phyloP scores from a whole-genome alignment of 2,888 invertebrate species.

The Lithophane ornitopus region DNA sequence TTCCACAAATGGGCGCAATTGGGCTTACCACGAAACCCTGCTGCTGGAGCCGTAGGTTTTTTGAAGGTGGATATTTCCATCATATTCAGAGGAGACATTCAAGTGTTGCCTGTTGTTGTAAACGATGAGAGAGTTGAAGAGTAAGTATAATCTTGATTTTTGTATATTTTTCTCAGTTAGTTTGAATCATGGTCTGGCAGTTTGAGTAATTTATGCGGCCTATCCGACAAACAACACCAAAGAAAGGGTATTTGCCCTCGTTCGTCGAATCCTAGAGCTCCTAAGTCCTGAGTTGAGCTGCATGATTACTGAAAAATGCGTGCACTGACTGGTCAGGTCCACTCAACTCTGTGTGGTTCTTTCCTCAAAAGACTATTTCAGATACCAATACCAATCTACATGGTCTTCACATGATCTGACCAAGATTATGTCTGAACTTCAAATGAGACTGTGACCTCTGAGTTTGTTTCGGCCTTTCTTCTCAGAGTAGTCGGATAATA shows the following conservation, averaged over 20 bases:
- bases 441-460: not conserved
- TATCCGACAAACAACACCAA: too few relatives aligned
- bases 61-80: constrained; percentile 95
- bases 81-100: constrained; percentile 92
- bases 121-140: constrained; percentile 71
- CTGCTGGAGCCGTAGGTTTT: constrained; percentile 92
- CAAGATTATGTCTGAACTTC: not conserved
- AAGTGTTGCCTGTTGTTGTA: constrained; percentile 87
- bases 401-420: not conserved
- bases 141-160: constrained; percentile 68
- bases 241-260: too few relatives aligned
- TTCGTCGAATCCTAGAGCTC: too few relatives aligned
- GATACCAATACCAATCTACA: too few relatives aligned
- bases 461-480: not conserved
- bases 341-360: not conserved
- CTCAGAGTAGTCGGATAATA: not conserved
- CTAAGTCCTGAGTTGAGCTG: too few relatives aligned
- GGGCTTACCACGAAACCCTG: constrained; percentile 91
- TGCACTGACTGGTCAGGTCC: not conserved
- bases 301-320: too few relatives aligned
- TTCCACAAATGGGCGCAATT: constrained; percentile 97
- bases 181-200: not conserved
- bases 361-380: not conserved
- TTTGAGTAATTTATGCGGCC: not conserved
- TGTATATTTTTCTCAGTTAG: not conserved